Evolutionary conservation across 2,888 invertebrate genomes (phyloP).

Genomic region (Xestia ashworthii): DNA sequence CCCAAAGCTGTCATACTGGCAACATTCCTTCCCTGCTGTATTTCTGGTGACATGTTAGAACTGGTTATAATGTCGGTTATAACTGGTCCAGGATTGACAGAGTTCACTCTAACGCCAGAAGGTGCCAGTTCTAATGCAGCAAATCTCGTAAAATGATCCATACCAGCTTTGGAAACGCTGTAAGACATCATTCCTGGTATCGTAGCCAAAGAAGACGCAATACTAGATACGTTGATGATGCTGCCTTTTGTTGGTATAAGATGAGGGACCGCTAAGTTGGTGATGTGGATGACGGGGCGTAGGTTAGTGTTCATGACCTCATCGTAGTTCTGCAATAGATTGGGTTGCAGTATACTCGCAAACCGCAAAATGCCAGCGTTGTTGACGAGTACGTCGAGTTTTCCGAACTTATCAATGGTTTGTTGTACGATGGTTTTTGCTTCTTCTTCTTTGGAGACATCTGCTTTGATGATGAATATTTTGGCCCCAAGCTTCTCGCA

Average conservation of each 20-base stretch:
- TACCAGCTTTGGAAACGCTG: slow-evolving; percentile 69
- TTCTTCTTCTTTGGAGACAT: slow-evolving; percentile 49
- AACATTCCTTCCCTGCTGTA: neutral
- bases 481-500: slow-evolving; percentile 22
- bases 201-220: slow-evolving; percentile 83
- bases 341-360: slow-evolving; percentile 42
- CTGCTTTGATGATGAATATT: slow-evolving; percentile 37
- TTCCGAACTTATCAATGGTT: slow-evolving; percentile 36
- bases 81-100: slow-evolving; percentile 69
- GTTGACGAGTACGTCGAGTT: slow-evolving; percentile 40
- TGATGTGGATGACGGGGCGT: slow-evolving; percentile 64
- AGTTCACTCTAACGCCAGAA: slow-evolving; percentile 93
- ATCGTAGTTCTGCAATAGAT: slow-evolving; percentile 65
- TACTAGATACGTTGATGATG: slow-evolving; percentile 72
- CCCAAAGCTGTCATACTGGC: slow-evolving; percentile 1
- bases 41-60: neutral
- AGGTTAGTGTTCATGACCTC: slow-evolving; percentile 67
- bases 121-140: slow-evolving; percentile 92
- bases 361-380: slow-evolving; percentile 32
- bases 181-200: slow-evolving; percentile 84
- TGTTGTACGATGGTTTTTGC: slow-evolving; percentile 37
- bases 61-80: slow-evolving; percentile 86
- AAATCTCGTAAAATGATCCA: slow-evolving; percentile 71
- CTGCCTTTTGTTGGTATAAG: slow-evolving; percentile 70
- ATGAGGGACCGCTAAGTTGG: slow-evolving; percentile 66